These are phyloP conservation scores for Drosophila prolongata DNA, from an alignment of 2,888 invertebrate genomes.

Conservation along the genomic window DNA sequence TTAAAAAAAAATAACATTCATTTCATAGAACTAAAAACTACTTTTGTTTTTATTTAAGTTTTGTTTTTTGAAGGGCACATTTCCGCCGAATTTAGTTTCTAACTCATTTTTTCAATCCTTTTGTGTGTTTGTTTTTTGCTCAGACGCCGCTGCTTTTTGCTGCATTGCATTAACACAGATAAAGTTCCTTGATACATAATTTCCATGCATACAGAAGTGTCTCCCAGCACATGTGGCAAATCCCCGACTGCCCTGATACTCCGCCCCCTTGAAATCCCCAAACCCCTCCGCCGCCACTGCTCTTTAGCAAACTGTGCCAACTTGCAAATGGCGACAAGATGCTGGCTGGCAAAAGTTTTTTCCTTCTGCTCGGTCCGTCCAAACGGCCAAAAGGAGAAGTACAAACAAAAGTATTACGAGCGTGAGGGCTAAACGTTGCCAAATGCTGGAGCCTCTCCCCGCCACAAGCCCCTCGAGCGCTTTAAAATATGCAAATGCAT, in stretches of 20 bases:
- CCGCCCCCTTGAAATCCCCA: conserved; percentile 8
- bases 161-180: conserved; percentile 82
- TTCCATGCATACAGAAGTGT: conserved; percentile 70
- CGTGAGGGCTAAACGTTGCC: conserved; percentile 70
- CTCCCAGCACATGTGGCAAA: conserved; percentile 64
- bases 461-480: conserved; percentile 25
- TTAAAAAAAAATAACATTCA: too few species aligned
- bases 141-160: conserved; percentile 63
- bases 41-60: too few species aligned
- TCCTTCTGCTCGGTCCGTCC: conserved; percentile 49
- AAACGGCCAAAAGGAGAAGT: conserved; percentile 47
- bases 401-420: conserved; percentile 65
- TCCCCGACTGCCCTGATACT: conserved; percentile 5
- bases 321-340: conserved; percentile 77
- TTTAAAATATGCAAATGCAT: conserved; percentile 75
- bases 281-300: conserved; percentile 1
- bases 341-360: conserved; percentile 74
- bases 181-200: conserved; percentile 81
- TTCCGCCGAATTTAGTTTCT: not conserved
- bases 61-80: not conserved
- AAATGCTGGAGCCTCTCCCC: conserved; percentile 54
- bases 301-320: conserved; percentile 61
- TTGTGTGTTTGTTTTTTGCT: conserved; percentile 57
- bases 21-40: too few species aligned
- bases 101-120: conserved; percentile 18